phyloP scores from a whole-genome alignment of 2,888 invertebrate species.

The Neria commutata region DNA sequence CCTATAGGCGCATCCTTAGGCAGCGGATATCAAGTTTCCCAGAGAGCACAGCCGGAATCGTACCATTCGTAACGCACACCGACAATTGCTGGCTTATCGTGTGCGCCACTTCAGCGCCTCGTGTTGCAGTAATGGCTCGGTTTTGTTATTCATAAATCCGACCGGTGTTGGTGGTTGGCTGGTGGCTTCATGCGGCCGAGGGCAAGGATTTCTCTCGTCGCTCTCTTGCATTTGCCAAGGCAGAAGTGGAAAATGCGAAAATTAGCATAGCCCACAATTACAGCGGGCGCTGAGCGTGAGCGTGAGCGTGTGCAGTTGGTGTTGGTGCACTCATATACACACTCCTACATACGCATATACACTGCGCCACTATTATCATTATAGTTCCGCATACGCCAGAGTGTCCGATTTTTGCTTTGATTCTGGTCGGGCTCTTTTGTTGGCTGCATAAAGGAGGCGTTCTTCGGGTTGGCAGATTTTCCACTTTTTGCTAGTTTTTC shows the following conservation, averaged over 20 bases:
- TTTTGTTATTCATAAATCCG: too few species aligned
- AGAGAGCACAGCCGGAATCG: too few species aligned
- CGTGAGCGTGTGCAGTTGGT: conserved; percentile 31
- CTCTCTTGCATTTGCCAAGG: conserved; percentile 12
- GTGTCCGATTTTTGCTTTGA: conserved; percentile 8
- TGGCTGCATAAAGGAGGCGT: conserved; percentile 25
- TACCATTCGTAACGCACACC: too few species aligned
- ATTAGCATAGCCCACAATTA: conserved; percentile 57
- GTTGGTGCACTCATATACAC: neutral
- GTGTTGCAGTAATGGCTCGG: too few species aligned
- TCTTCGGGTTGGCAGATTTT: conserved; percentile 1
- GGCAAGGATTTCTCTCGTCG: neutral
- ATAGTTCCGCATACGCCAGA: conserved; percentile 23
- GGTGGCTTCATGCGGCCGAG: too few species aligned
- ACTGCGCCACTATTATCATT: conserved; percentile 10
- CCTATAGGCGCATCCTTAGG: too few species aligned
- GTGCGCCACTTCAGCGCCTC: too few species aligned
- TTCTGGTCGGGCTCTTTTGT: conserved; percentile 1
- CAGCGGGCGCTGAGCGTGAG: conserved; percentile 40
- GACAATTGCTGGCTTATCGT: too few species aligned
- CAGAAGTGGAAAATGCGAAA: conserved; percentile 44
- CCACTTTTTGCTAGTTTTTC: conserved; percentile 1
- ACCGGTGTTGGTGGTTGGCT: too few species aligned
- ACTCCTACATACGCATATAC: too few species aligned
- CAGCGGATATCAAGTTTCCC: too few species aligned